Evolutionary conservation across 2,113 vertebrate genomes (phyloP), one percentile per base, ranked within the genome.

Genomic region (Neodontobutis hainanensis): DNA sequence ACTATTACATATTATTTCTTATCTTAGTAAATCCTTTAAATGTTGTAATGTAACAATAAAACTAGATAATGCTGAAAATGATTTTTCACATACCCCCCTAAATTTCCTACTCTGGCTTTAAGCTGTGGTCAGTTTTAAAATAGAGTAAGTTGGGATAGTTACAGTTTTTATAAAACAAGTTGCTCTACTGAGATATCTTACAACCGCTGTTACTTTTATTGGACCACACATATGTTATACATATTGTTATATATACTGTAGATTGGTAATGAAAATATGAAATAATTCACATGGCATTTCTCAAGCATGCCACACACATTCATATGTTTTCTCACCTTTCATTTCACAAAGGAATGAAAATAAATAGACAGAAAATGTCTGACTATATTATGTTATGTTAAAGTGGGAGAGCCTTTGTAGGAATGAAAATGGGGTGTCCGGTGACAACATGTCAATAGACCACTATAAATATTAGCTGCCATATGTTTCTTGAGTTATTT

Each of bases 191-290:
- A 8, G n/a, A 16, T 48, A 36, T 49, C 35, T 44, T 53, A 12
- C 48, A 2, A 60, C 11, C 16, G 16, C 36, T 53, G 12, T 9
- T 35, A 32, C 27, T 34, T 8, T 19, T 38, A 27, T n/a, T 35
- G 40, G 65, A 75, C 60, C 59, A 68, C 65, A 65, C 42, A 70
- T 34, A 38, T 34, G 16, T 61, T 68, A 61, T 56, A 55, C 32
- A 3, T 5, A 5, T 35, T 73, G 9, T 70, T 62, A 50, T 55
- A 27, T 27, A 27, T 27, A n/a, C n/a, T n/a, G n/a, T n/a, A 11
- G 36, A 34, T 12, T 38, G 45, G 47, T 68, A 46, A 55, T 36
- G 14, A 7, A 12, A 3, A 38, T 48, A 53, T 66, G 36, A 35
- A 52, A 43, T 52, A 11, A 73, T 36, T 51, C 34, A 40, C 8